A percentile compares a stretch with the other conserved stretches of the same genome.
Evolutionary conservation across 2,797 vertebrate genomes (phyloP).

Genomic region (Hipposideros larvatus): DNA sequence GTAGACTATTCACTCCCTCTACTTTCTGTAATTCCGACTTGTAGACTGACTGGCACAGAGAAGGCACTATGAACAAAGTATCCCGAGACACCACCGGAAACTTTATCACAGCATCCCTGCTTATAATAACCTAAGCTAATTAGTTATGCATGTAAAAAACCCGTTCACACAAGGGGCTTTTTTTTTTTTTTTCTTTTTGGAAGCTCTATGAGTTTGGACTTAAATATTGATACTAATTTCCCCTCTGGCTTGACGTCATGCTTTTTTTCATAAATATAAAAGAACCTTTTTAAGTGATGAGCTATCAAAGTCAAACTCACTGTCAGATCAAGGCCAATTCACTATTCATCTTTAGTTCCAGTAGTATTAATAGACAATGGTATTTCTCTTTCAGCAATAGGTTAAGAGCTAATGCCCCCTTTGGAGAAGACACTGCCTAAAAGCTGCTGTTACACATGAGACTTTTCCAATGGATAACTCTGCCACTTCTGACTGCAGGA

Average conservation of each 20-base stretch:
- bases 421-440: constrained; percentile 84
- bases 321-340: constrained; percentile 95
- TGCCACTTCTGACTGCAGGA: background rate
- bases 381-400: constrained; percentile 93
- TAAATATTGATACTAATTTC: constrained; percentile 93
- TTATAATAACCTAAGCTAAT: constrained; percentile 93
- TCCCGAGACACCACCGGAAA: constrained; percentile 83
- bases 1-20: constrained; percentile 77
- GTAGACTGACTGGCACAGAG: constrained; percentile 73
- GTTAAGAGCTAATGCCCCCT: constrained; percentile 90
- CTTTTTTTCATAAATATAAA: constrained; percentile 92
- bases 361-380: constrained; percentile 95
- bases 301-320: constrained; percentile 94
- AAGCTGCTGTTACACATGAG: constrained; percentile 83
- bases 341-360: constrained; percentile 99
- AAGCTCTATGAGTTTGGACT: constrained; percentile 90
- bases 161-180: constrained; percentile 88
- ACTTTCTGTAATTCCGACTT: constrained; percentile 78
- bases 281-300: constrained; percentile 93
- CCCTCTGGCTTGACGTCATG: constrained; percentile 96
- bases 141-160: constrained; percentile 94
- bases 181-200: constrained; percentile 88
- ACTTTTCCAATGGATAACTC: constrained; percentile 60
- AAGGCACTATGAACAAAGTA: constrained; percentile 85
- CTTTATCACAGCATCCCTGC: constrained; percentile 85